Base-by-base conservation (phyloP, 2,797 vertebrate species). In the Aphelocoma californica region DNA sequence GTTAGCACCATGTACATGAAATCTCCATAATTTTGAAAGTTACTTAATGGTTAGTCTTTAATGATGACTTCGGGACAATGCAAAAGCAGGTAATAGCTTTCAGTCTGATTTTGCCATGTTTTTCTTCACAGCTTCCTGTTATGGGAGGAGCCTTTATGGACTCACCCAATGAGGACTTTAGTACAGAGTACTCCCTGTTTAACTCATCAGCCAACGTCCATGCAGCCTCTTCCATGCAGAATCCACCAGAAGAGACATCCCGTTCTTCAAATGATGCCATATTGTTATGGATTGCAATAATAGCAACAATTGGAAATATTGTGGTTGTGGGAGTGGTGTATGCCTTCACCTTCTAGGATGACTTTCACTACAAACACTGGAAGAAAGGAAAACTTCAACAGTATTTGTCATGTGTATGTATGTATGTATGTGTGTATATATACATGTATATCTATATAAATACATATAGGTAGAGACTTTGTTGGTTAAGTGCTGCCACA, bases 111-210 rank as follows among this genome's bases (percentile, higher is more conserved):
- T 80, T 95, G 50, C 80, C 36, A 7, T 85, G 14, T 96, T 69
- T 91, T 92, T 56, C 86, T 96, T 90, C n/a, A 34, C 97, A 99
- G 99, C 98, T 99, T 97, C 99, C 99, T 42, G 99, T 99, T 56
- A 99, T 99, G 98, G 99, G 99, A 81, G 99, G 99, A 34, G 99
- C 98, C 45, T 99, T 99, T 97, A 99, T 99, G 99, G 99, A 99
- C 98, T 99, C 99, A 4, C 98, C 99, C 81, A 99, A 98, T 0
- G 99, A 99, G 51, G 99, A 99, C 97, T 99, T 99, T 98, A 99
- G 99, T 54, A 98, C 98, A 0, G 99, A 99, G 36, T 99, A 99
- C 96, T 99, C 99, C 21, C 98, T 99, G 96, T 99, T 99, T 95
- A 99, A 99, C 98, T 99, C 99, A 7, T 99, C 99, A 1, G 98